Evolutionary conservation across 2,113 vertebrate genomes (phyloP), one percentile per base, ranked within the genome.

Genomic region (Elephantulus edwardii): DNA sequence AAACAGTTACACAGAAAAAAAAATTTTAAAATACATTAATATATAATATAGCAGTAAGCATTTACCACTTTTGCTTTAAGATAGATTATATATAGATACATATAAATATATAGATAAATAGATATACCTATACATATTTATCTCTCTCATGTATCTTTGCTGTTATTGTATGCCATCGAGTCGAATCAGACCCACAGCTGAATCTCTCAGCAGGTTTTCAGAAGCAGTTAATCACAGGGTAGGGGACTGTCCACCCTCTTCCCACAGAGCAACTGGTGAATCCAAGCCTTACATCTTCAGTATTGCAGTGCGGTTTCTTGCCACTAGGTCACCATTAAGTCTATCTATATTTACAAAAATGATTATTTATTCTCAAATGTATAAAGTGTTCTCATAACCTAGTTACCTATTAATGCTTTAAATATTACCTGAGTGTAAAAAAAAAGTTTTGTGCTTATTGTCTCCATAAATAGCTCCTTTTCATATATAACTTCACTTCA

Each of bases 21-120:
- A 84, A 72, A 83, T 86, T 83, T 94, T 60, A 93, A 94, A 94
- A 91, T n/a, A 76, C 14, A 6, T 58, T 60, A 22, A 86, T 82
- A 87, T 5, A 50, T 66, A 76, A 93, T 44, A 70, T 83, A 92
- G 44, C 17, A 80, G 17, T 50, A 89, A 86, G 46, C 42, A 89
- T 92, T 80, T 87, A n/a, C 75, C 30, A 76, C 1, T 26, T 60
- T 35, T 72, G 2, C 33, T 85, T 92, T 48, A 56, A 60, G 9
- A 58, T 58, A n/a, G n/a, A n/a, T n/a, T n/a, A n/a, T n/a, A n/a
- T n/a, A n/a, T n/a, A n/a, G n/a, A 64, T 22, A 33, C 52, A 82
- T 83, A 90, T 76, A 5, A 35, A 28, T 66, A 80, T 46, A 74
- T 3, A 26, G 26, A 83, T 52, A 71, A 4, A 42, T 42, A 79